Percentiles rank a stretch among this genome's conserved stretches.
Conservation (phyloP, 2,113 vertebrate species). For the Enhydra lutris region DNA sequence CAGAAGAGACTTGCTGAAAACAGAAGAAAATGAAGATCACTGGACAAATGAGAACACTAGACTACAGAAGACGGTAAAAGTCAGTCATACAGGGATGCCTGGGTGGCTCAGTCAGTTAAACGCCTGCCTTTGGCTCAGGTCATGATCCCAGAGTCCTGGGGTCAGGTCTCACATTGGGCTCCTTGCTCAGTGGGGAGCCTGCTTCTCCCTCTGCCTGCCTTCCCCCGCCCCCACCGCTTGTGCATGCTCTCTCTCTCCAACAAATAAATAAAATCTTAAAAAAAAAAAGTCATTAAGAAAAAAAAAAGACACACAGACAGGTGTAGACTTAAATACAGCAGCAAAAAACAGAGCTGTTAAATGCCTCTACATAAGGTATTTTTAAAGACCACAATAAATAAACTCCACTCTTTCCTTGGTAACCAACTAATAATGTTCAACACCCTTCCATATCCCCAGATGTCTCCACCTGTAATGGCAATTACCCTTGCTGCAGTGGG, state of each 20-base stretch:
- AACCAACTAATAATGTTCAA: background rate
- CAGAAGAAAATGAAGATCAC: background rate
- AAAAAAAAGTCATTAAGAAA: no score
- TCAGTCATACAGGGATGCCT: background rate
- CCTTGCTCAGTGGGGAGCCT: no score
- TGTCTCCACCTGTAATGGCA: background rate
- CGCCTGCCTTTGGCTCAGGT: no score
- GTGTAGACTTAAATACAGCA: background rate
- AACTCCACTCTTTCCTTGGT: background rate
- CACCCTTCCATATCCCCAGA: background rate
- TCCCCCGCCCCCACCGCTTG: no score
- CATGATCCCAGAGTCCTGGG: no score
- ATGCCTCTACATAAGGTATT: background rate
- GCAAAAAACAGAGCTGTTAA: background rate
- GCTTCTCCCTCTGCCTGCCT: no score
- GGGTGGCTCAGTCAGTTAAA: no score
- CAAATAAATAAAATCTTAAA: no score
- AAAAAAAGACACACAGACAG: background rate
- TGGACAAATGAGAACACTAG: background rate
- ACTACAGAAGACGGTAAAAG: background rate
- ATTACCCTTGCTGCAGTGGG: background rate
- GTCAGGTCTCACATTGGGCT: no score
- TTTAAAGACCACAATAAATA: background rate
- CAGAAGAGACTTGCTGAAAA: background rate
- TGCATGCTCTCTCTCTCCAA: no score